A percentile compares a stretch with the other conserved stretches of the same genome.
These are phyloP conservation scores for Pipra filicauda DNA, from an alignment of 2,113 vertebrate species.

Conservation along the genomic window DNA sequence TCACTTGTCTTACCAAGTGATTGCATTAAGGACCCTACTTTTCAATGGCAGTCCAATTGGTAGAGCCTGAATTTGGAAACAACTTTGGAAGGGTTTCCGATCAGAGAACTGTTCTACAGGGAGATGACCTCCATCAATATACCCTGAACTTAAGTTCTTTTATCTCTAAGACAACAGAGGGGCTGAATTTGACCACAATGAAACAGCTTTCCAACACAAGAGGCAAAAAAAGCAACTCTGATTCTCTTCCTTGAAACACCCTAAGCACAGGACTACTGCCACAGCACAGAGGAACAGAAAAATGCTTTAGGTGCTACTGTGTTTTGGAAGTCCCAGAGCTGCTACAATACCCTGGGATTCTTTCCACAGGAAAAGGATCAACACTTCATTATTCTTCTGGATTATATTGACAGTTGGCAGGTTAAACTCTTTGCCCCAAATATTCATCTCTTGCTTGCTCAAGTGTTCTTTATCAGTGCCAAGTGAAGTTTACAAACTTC, in stretches of 20 bases:
- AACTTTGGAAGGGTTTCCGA: not conserved
- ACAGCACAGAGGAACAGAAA: not conserved
- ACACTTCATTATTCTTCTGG: not conserved
- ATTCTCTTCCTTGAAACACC: not conserved
- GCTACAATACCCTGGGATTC: not conserved
- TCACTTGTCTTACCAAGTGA: not conserved
- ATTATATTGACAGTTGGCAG: not conserved
- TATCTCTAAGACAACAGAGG: not conserved
- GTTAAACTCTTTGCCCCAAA: not conserved
- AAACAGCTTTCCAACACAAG: not conserved
- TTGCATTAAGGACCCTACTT: not conserved
- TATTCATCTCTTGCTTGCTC: not conserved
- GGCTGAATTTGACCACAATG: not conserved
- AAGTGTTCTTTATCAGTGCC: not conserved
- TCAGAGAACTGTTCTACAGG: not conserved
- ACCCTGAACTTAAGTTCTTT: not conserved
- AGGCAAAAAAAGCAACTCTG: not conserved
- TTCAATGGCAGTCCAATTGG: not conserved
- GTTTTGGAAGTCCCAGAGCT: not conserved
- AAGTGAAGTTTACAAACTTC: not conserved
- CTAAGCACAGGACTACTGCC: not conserved
- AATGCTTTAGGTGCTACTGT: not conserved
- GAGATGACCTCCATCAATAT: not conserved
- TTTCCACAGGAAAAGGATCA: not conserved
- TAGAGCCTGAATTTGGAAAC: not conserved